Evolutionary conservation across 2,797 vertebrate species (phyloP).

Genomic region (Eutrigla gurnardus): DNA sequence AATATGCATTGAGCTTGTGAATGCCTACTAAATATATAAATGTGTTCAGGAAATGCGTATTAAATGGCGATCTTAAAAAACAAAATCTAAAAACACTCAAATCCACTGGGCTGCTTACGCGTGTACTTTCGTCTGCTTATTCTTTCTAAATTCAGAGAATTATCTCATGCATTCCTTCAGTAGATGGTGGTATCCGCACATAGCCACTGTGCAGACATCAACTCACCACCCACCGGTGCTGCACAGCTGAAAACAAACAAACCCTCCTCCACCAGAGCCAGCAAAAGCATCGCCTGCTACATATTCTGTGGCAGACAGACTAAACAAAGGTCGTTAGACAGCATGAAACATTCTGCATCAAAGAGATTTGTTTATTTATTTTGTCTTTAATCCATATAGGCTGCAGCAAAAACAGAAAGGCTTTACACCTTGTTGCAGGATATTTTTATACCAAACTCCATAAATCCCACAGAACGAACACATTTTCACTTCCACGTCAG

Average conservation of each 20-base stretch:
- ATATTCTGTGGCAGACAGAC: slow-evolving; percentile 12
- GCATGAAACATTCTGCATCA: not conserved
- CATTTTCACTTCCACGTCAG: not conserved
- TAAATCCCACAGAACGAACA: not conserved
- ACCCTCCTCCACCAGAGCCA: slow-evolving; percentile 30
- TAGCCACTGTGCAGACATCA: slow-evolving; percentile 32
- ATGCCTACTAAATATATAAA: not conserved
- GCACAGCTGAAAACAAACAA: slow-evolving; percentile 56
- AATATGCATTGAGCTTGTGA: not conserved
- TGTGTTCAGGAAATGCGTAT: not conserved
- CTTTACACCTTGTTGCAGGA: not conserved
- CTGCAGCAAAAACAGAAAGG: not conserved
- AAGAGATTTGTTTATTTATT: slow-evolving; percentile 2
- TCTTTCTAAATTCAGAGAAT: slow-evolving; percentile 15
- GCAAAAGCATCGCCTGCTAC: slow-evolving; percentile 6
- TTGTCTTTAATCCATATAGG: not conserved
- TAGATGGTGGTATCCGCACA: slow-evolving; percentile 28
- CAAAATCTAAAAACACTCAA: no score
- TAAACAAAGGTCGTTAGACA: slow-evolving; percentile 14
- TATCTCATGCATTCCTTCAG: slow-evolving; percentile 4
- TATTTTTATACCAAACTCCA: not conserved
- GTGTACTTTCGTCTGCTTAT: not conserved
- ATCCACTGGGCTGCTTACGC: not conserved
- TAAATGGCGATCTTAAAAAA: no score
- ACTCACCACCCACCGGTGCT: slow-evolving; percentile 39